Conservation (phyloP, 2,888 invertebrate genomes). For the Pristionchus exspectatus region DNA sequence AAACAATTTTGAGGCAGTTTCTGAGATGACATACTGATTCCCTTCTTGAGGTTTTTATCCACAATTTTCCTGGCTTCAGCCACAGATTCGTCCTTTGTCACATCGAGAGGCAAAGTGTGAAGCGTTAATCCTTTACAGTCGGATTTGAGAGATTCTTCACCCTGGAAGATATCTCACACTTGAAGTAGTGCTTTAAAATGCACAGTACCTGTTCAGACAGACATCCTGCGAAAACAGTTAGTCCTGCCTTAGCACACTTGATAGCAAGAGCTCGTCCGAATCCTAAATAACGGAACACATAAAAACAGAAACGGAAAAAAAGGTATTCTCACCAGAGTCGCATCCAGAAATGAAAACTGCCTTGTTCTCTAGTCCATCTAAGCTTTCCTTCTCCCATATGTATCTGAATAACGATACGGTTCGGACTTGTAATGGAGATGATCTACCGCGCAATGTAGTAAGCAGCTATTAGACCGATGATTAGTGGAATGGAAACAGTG, state of each 20-base stretch:
- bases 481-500: not conserved
- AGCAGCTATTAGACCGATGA: not conserved
- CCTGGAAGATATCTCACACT: conserved; percentile 76
- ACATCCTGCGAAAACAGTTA: conserved; percentile 54
- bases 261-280: conserved; percentile 52
- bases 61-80: conserved; percentile 87
- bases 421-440: not conserved
- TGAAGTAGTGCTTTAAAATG: not conserved
- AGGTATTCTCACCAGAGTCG: conserved; percentile 35
- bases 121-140: conserved; percentile 78
- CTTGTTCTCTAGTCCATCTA: not conserved
- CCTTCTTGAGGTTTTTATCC: conserved; percentile 61
- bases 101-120: conserved; percentile 86
- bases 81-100: conserved; percentile 85
- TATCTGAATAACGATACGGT: not conserved
- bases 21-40: not conserved
- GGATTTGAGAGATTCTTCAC: conserved; percentile 82
- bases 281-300: too few relatives aligned
- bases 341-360: conserved; percentile 52
- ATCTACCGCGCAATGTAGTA: conserved; percentile 16
- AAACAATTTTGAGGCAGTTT: not conserved
- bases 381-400: conserved; percentile 26
- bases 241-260: conserved; percentile 48
- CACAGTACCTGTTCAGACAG: not conserved
- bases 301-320: not conserved